Evolutionary conservation across 2,113 vertebrate genomes (phyloP), one percentile per base, ranked within the genome.

Genomic region (Calypte anna): DNA sequence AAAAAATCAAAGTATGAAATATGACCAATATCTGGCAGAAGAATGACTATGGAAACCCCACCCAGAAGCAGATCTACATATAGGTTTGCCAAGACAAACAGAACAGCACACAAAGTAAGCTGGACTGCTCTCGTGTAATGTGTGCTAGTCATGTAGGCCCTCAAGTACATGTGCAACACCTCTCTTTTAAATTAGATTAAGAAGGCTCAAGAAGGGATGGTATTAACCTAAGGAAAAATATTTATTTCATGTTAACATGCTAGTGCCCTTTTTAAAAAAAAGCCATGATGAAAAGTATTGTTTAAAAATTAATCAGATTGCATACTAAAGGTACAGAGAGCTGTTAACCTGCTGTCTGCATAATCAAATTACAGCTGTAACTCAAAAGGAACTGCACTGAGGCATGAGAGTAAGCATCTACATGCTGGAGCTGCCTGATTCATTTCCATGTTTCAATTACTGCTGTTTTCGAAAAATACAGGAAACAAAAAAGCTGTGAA

Each of bases 11-110:
- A 50, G 46, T 64, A 27, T 62, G 48, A 86, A 92, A 83, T 58
- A 88, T 28, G 62, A 87, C 43, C 72, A 58, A 25, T 74, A 81
- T 77, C 85, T 94, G 87, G 70, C 85, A 96, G 61, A 57, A 61
- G 9, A 24, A 50, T 30, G 66, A 76, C 68, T 76, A 30, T 40
- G 55, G 74, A 89, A 93, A 88, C 91, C 58, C 87, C 78, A 82
- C 69, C 86, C 86, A 78, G 30, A 69, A 51, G 61, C 83, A 92
- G 48, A 96, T 53, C 82, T 7, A 85, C 0, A 2, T 44, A n/a
- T 15, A 73, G 11, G 19, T 78, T 81, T 92, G 91, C 93, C 92
- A 94, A 94, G 87, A 88, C 82, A 96, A 96, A 96, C 44, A 90
- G 78, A 90, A 50, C 51, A 80, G 68, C 25, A 85, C 82, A 62